These are phyloP conservation scores for Adrianichthys oophorus DNA, from an alignment of 2,797 vertebrate species.

Conservation along the genomic window DNA sequence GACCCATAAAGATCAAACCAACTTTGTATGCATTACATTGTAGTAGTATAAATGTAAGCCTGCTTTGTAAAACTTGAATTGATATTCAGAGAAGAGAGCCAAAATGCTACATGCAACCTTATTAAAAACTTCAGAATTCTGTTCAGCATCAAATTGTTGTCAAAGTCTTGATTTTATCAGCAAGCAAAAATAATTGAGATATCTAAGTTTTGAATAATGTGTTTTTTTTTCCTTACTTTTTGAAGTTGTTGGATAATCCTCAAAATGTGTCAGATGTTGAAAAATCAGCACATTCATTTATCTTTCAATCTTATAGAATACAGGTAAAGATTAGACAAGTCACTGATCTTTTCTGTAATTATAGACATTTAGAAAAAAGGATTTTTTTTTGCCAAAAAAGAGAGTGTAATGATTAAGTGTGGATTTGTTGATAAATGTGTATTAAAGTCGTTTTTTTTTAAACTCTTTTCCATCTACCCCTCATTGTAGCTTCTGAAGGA, in stretches of 20 bases:
- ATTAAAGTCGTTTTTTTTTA: slow-evolving; percentile 22
- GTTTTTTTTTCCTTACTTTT: slow-evolving; percentile 20
- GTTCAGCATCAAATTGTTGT: slow-evolving; percentile 6
- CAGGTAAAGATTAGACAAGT: slow-evolving; percentile 55
- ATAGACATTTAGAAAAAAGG: slow-evolving; percentile 50
- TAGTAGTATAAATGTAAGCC: neutral
- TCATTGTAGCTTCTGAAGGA: slow-evolving; percentile 88
- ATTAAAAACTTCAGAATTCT: slow-evolving; percentile 23
- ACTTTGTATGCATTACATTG: neutral
- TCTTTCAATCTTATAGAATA: slow-evolving; percentile 51
- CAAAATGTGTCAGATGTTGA: slow-evolving; percentile 43
- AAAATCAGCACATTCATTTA: slow-evolving; percentile 62
- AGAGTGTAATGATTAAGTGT: slow-evolving; percentile 34
- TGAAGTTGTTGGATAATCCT: slow-evolving; percentile 57
- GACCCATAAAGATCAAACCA: too few relatives aligned
- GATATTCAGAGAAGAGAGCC: slow-evolving; percentile 6
- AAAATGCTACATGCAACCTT: slow-evolving; percentile 9
- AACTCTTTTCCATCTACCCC: slow-evolving; percentile 42
- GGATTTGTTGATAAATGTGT: slow-evolving; percentile 16
- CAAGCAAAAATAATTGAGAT: slow-evolving; percentile 33
- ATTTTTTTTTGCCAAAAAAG: slow-evolving; percentile 45
- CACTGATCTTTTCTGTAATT: slow-evolving; percentile 58
- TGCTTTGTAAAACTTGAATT: neutral
- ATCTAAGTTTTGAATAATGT: slow-evolving; percentile 32
- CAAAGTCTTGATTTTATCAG: slow-evolving; percentile 43